A percentile compares a stretch with the other conserved stretches of the same genome.
Conservation (phyloP, 2,113 vertebrate species). For the Ciconia boyciana region DNA sequence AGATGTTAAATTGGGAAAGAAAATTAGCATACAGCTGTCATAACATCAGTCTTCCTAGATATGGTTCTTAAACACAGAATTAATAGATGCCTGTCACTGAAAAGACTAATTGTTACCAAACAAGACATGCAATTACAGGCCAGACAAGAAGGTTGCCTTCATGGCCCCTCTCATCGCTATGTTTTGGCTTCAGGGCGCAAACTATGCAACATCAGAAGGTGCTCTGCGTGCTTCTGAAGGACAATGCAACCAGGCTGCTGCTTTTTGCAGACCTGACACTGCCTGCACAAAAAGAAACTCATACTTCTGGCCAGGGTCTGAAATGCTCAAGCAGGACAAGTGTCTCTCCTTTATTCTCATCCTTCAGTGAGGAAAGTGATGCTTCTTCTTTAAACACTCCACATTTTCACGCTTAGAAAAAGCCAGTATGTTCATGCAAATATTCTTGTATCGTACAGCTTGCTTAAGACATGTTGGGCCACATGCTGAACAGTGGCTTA, state of each 20-base stretch:
- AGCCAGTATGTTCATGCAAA: neutral
- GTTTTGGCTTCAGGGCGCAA: neutral
- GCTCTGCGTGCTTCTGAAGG: neutral
- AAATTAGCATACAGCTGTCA: constrained; percentile 17
- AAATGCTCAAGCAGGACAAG: neutral
- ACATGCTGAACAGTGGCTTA: constrained; percentile 11
- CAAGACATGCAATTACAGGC: neutral
- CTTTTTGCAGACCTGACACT: neutral
- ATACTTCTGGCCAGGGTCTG: neutral
- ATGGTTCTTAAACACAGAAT: neutral
- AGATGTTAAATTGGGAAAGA: neutral
- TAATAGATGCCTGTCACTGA: neutral
- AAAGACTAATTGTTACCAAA: neutral
- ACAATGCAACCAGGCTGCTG: neutral
- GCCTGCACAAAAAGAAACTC: neutral
- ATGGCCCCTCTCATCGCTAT: neutral
- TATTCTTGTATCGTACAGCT: neutral
- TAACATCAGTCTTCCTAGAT: neutral
- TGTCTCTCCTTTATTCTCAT: neutral
- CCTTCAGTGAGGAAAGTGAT: neutral
- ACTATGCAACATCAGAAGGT: neutral
- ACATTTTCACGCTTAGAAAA: neutral
- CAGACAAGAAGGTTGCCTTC: neutral
- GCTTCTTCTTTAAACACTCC: neutral
- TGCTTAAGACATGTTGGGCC: neutral